Evolutionary conservation across 1,140 invertebrate genomes (phyloP).

Genomic region (Ostrea edulis): DNA sequence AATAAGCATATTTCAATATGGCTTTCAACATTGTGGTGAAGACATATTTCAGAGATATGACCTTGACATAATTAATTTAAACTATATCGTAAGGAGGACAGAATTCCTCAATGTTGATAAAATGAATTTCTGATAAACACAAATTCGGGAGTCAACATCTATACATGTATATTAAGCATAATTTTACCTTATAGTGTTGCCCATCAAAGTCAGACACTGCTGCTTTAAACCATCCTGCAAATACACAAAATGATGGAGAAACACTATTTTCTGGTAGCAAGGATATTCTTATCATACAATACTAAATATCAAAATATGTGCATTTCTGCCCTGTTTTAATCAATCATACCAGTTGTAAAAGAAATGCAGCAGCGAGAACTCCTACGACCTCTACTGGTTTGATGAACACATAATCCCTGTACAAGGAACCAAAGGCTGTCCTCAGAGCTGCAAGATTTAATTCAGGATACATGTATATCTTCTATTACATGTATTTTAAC

Average conservation of each 20-base stretch:
- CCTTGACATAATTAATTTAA: too few species aligned
- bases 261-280: not conserved
- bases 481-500: not conserved
- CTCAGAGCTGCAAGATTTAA: constrained; percentile 83
- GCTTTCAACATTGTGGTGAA: too few species aligned
- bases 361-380: constrained; percentile 87
- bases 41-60: too few species aligned
- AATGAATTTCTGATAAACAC: too few species aligned
- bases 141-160: too few species aligned
- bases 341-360: constrained; percentile 84
- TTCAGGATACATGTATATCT: constrained; percentile 1
- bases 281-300: not conserved
- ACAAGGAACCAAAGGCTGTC: constrained; percentile 88
- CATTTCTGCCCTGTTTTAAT: not conserved
- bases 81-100: too few species aligned
- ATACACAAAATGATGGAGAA: constrained; percentile 18
- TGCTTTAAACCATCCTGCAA: constrained; percentile 86
- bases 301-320: not conserved
- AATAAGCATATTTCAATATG: too few species aligned
- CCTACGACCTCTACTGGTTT: constrained; percentile 86
- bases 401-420: constrained; percentile 88
- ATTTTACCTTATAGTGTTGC: constrained; percentile 85
- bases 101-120: too few species aligned
- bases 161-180: not conserved
- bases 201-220: constrained; percentile 88